Percentiles rank a stretch among this genome's conserved stretches.
These are phyloP conservation scores for Meteorus colon DNA, from an alignment of 2,888 invertebrate species.

Conservation along the genomic window DNA sequence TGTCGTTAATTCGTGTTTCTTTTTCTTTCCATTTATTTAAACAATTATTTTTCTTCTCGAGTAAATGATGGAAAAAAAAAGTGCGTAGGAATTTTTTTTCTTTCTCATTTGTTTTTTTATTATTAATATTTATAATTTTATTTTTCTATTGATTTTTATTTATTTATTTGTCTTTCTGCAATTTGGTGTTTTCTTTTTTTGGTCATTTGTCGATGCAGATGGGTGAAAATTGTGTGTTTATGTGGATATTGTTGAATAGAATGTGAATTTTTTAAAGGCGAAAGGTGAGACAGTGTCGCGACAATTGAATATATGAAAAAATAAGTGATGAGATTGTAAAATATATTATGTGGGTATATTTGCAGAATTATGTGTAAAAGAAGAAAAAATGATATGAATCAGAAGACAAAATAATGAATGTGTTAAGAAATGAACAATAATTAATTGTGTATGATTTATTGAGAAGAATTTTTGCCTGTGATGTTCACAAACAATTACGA, in stretches of 20 bases:
- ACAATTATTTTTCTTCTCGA: not conserved
- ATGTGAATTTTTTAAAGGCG: conserved; percentile 6
- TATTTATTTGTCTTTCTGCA: not conserved
- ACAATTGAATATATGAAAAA: conserved; percentile 13
- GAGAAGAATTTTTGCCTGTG: too few species aligned
- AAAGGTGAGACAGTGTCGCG: conserved; percentile 15
- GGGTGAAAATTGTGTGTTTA: not conserved
- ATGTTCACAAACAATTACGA: too few species aligned
- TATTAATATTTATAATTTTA: too few species aligned
- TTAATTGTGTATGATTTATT: conserved; percentile 7
- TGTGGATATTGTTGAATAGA: not conserved
- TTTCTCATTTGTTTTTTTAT: too few species aligned
- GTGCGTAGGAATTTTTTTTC: too few species aligned
- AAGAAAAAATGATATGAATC: too few species aligned
- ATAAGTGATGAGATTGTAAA: not conserved
- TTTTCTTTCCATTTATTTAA: not conserved
- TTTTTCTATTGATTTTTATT: not conserved
- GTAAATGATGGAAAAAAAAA: too few species aligned
- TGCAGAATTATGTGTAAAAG: not conserved
- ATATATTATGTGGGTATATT: conserved; percentile 6
- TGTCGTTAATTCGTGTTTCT: conserved; percentile 20
- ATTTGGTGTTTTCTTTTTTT: not conserved
- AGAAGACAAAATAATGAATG: too few species aligned
- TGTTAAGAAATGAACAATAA: too few species aligned
- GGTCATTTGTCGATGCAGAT: too few species aligned